phyloP scores from a whole-genome alignment of 2,797 vertebrate genomes.

The Manis crassicaudata region DNA sequence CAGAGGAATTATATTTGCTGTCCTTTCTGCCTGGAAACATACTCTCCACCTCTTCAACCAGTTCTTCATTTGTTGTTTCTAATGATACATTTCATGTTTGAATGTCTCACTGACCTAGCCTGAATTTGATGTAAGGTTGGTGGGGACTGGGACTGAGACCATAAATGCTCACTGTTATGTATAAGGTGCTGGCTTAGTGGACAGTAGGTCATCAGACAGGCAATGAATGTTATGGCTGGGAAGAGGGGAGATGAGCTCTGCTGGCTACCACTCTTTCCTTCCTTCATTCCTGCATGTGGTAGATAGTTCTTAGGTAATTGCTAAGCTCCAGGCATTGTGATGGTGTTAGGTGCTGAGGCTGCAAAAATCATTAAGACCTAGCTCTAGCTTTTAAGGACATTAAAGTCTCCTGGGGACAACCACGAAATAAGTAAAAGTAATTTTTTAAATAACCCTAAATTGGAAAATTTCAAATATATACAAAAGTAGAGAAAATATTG shows the following conservation, averaged over 20 bases:
- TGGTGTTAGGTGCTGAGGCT: background rate
- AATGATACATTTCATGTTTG: background rate
- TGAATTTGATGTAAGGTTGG: background rate
- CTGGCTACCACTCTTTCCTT: background rate
- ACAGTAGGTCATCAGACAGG: background rate
- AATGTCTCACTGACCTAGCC: background rate
- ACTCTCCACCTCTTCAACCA: background rate
- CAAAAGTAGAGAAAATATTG: background rate
- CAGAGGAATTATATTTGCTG: background rate
- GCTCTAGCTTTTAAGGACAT: background rate
- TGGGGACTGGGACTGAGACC: background rate
- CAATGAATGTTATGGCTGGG: background rate
- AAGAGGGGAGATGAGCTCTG: background rate
- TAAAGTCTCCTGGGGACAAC: background rate
- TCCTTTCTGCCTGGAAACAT: background rate
- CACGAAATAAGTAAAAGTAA: background rate
- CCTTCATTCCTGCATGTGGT: background rate
- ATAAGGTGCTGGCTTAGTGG: background rate
- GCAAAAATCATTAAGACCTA: background rate
- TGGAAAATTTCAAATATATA: background rate
- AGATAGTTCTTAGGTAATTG: background rate
- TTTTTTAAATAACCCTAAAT: background rate
- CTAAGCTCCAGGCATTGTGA: background rate
- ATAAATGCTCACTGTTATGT: background rate
- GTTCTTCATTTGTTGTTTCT: background rate